These are phyloP conservation scores for Cantharis flavilabris DNA, from an alignment of 2,888 invertebrate species.

Conservation along the genomic window DNA sequence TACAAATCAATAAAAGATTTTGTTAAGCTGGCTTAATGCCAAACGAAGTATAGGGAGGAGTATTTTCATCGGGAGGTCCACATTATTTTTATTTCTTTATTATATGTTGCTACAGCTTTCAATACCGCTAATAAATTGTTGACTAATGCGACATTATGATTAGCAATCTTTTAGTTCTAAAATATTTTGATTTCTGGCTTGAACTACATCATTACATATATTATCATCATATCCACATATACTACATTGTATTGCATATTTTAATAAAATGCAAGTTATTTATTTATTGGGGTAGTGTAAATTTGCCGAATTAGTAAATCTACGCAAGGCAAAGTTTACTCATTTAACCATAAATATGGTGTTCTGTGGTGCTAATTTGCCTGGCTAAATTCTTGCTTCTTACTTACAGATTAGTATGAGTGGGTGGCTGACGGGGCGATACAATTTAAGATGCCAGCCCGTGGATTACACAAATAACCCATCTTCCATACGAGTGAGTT, in stretches of 20 bases:
- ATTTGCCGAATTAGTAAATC: not conserved
- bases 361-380: not conserved
- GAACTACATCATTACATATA: not conserved
- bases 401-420: conserved; percentile 84
- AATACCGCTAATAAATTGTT: not conserved
- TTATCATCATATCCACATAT: no score
- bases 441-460: conserved; percentile 95
- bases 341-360: not conserved
- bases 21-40: not conserved
- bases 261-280: not conserved
- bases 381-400: conserved; percentile 25
- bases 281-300: not conserved
- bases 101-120: not conserved
- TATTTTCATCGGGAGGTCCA: not conserved
- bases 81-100: not conserved
- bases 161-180: not conserved
- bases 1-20: not conserved
- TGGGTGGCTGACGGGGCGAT: conserved; percentile 94
- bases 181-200: not conserved
- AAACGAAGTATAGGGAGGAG: not conserved
- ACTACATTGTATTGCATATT: not conserved
- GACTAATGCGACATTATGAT: not conserved
- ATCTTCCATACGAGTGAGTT: conserved; percentile 88
- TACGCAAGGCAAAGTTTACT: not conserved
- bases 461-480: conserved; percentile 93